phyloP scores from a whole-genome alignment of 2,888 invertebrate genomes.

The Metallyticus violacea region DNA sequence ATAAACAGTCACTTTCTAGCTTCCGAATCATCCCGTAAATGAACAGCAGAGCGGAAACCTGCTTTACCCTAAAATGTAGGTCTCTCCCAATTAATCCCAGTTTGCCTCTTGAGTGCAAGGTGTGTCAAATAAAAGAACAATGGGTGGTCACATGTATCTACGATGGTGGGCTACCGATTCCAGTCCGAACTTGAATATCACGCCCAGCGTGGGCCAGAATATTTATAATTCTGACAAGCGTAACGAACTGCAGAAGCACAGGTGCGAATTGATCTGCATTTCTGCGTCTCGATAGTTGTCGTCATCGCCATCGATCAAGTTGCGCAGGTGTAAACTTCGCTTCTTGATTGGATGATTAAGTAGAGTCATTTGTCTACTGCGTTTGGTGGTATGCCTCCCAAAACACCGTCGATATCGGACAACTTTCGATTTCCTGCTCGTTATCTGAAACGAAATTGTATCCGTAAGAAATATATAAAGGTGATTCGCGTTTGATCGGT shows the following conservation, averaged over 20 bases:
- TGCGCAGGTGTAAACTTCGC: background rate
- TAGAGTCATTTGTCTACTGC: background rate
- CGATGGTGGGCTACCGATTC: background rate
- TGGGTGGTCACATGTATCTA: too few species aligned
- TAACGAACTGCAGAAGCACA: background rate
- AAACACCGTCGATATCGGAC: background rate
- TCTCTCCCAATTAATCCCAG: too few species aligned
- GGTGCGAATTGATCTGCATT: background rate
- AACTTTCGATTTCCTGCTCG: background rate
- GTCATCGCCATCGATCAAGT: background rate
- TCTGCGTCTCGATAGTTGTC: background rate
- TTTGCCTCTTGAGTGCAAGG: too few species aligned
- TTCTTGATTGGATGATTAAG: background rate
- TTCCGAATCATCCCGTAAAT: too few species aligned
- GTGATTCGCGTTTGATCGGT: background rate
- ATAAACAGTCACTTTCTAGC: too few species aligned
- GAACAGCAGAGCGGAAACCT: too few species aligned
- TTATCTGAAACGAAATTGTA: background rate
- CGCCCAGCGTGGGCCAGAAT: background rate
- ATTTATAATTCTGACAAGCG: background rate
- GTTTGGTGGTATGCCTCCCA: background rate
- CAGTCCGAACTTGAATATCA: background rate
- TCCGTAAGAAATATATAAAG: background rate
- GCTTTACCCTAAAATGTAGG: too few species aligned
- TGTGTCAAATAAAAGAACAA: background rate